phyloP scores from a whole-genome alignment of 2,888 invertebrate genomes.

The Temnothorax rugatulus region DNA sequence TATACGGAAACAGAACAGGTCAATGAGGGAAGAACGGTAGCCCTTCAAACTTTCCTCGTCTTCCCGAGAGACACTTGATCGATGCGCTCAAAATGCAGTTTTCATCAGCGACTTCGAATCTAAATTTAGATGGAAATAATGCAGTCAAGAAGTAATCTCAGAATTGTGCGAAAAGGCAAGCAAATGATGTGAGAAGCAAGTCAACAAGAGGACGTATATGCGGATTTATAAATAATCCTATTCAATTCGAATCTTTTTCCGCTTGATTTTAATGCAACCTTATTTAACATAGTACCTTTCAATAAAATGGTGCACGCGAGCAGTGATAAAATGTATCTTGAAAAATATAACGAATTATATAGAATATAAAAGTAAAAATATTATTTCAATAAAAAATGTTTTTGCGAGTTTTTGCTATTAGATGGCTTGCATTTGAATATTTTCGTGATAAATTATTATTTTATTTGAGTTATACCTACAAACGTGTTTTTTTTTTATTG shows the following conservation, averaged over 20 bases:
- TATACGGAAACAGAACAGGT: background rate
- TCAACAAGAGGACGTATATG: background rate
- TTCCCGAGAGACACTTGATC: constrained; percentile 5
- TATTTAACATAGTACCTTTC: background rate
- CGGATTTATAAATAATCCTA: constrained; percentile 1
- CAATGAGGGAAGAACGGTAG: background rate
- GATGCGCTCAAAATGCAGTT: background rate
- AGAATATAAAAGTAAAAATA: constrained; percentile 13
- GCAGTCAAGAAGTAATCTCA: background rate
- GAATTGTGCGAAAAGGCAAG: background rate
- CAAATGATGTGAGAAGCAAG: background rate
- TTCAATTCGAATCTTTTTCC: background rate
- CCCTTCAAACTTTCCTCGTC: constrained; percentile 6
- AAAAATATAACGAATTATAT: background rate
- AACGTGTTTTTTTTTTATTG: background rate
- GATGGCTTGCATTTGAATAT: background rate
- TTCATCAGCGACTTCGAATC: background rate
- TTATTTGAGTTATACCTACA: background rate
- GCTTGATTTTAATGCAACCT: background rate
- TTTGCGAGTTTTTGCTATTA: background rate
- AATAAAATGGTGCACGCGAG: background rate
- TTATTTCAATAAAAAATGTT: background rate
- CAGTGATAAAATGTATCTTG: background rate
- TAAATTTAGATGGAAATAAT: background rate
- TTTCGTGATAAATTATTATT: background rate